Evolutionary conservation across 2,888 invertebrate species (phyloP).

Genomic region (Pomacea canaliculata): DNA sequence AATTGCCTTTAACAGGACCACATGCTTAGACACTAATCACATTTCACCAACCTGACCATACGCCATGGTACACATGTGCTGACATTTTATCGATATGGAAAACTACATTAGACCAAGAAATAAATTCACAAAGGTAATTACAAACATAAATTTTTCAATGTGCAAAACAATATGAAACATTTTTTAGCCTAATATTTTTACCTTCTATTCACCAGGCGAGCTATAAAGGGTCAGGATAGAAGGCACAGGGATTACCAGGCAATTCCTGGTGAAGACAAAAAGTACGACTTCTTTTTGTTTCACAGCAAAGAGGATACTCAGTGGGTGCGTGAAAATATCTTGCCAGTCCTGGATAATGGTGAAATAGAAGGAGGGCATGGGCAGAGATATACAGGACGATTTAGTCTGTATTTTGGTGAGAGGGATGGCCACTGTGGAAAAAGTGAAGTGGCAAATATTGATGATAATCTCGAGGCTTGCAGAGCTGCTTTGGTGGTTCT

Average conservation of each 20-base stretch:
- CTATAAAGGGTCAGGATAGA: background rate
- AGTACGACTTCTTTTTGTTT: slow-evolving; percentile 15
- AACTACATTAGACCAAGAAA: no score
- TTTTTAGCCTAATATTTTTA: no score
- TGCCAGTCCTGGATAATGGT: slow-evolving; percentile 12
- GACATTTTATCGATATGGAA: no score
- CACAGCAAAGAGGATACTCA: slow-evolving; percentile 4
- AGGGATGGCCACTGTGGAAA: background rate
- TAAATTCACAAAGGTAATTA: no score
- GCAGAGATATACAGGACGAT: background rate
- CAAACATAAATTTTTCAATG: no score
- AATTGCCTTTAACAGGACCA: no score
- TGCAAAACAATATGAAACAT: no score
- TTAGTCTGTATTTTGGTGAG: slow-evolving; percentile 12
- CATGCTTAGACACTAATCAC: no score
- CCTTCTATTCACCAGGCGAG: no score
- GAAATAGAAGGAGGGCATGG: background rate
- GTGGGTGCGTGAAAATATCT: slow-evolving; percentile 7
- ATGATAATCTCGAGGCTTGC: background rate
- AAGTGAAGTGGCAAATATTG: background rate
- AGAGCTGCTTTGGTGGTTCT: slow-evolving; percentile 10
- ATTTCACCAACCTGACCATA: no score
- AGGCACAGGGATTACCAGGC: background rate
- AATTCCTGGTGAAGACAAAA: slow-evolving; percentile 1
- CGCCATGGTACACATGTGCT: no score